Evolutionary conservation across 2,797 vertebrate genomes (phyloP).

Genomic region (Myripristis jacobus): DNA sequence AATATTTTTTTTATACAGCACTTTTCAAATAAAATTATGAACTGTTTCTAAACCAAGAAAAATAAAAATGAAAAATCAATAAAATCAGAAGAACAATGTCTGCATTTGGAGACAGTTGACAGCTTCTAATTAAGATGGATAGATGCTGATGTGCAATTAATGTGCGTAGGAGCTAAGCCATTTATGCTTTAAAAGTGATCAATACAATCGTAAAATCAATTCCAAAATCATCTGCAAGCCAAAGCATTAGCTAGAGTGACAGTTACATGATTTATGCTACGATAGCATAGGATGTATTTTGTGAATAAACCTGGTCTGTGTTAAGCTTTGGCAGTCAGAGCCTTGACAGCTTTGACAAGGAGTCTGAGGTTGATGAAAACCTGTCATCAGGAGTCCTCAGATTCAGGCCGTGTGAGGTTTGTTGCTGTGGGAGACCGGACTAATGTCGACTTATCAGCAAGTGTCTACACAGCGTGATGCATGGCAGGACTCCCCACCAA

Average conservation of each 20-base stretch:
- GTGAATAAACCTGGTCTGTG: slow-evolving; percentile 56
- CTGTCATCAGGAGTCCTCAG: slow-evolving; percentile 64
- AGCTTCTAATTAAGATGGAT: too few relatives aligned
- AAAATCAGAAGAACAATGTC: too few relatives aligned
- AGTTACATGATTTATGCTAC: slow-evolving; percentile 3
- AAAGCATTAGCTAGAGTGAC: not conserved
- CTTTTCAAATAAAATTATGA: too few relatives aligned
- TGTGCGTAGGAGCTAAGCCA: too few relatives aligned
- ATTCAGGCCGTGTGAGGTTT: slow-evolving; percentile 44
- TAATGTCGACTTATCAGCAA: slow-evolving; percentile 65
- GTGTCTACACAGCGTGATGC: slow-evolving; percentile 61
- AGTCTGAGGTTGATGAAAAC: slow-evolving; percentile 63
- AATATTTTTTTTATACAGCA: too few relatives aligned
- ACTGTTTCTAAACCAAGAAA: too few relatives aligned
- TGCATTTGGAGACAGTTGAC: too few relatives aligned
- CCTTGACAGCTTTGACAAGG: slow-evolving; percentile 37
- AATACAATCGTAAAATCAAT: not conserved
- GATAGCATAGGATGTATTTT: slow-evolving; percentile 30
- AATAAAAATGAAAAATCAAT: too few relatives aligned
- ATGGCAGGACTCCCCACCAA: slow-evolving; percentile 23
- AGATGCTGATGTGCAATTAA: too few relatives aligned
- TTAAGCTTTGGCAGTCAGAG: slow-evolving; percentile 36
- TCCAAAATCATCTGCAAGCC: slow-evolving; percentile 2
- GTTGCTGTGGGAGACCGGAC: slow-evolving; percentile 51
- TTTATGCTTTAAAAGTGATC: too few relatives aligned